Evolutionary conservation across 2,113 vertebrate genomes (phyloP), one percentile per base, ranked within the genome.

Genomic region (Seriola aureovittata): DNA sequence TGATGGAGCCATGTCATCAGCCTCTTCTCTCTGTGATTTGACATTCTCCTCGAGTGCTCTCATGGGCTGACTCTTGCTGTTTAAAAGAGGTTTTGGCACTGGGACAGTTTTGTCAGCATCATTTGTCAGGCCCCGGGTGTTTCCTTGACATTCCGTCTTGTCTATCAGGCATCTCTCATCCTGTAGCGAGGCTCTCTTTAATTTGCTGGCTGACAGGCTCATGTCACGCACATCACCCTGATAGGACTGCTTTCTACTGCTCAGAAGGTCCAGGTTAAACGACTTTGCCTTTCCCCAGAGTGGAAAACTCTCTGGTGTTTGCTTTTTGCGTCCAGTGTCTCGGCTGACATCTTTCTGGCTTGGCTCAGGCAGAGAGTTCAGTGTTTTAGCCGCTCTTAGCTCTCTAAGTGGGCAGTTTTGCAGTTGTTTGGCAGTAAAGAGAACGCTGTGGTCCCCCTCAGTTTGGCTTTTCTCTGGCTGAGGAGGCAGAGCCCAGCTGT

Each of bases 161-260:
- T 93, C 87, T 72, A 93, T 87, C 32, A 96, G 93, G 19, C 93
- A 93, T 89, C 92, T 91, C 64, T 95, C 95, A 38, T 95, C 95
- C 88, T 95, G 95, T 11, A 96, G 90, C 0, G 95, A 96, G 55
- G 94, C 95, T 93, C 95, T 90, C 89, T 96, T 96, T 74, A 94
- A 92, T 85, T 87, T 93, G 68, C 89, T 92, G 86, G 90, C 89
- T 63, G 95, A 77, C 80, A 93, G 84, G 34, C 73, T 90, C 73
- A 85, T 77, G 67, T 95, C 94, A n/a, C 67, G 78, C 54, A 89
- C 55, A 8, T 95, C 95, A 3, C 94, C 95, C 81, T 96, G 95
- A 87, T 95, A 95, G 74, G 95, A 95, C 84, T 96, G 95, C 82
- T 96, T 96, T 80, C 95, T 90, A 81, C 85, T 78, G 67, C 85